Percentiles rank a stretch among this genome's conserved stretches.
phyloP scores from a whole-genome alignment of 2,113 vertebrate genomes.

The Suricata suricatta region DNA sequence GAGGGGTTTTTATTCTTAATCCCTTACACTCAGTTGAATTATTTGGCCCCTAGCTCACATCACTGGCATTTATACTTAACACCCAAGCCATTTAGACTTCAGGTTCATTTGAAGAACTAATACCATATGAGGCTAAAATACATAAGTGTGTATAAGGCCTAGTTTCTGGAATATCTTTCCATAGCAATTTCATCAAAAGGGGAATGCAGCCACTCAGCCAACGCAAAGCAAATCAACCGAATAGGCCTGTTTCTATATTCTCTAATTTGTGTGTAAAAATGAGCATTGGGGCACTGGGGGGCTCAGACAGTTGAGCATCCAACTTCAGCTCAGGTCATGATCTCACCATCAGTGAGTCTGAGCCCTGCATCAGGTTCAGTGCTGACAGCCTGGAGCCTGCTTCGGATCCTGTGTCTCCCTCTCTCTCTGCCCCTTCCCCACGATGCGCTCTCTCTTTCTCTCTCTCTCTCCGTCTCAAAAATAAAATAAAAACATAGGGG shows the following conservation, averaged over 20 bases:
- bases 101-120: slow-evolving; percentile 4
- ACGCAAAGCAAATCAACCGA: slow-evolving; percentile 43
- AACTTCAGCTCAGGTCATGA: too few species aligned
- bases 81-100: slow-evolving; percentile 42
- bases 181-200: slow-evolving; percentile 34
- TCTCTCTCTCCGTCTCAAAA: too few species aligned
- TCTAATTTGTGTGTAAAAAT: slow-evolving; percentile 51
- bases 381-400: too few species aligned
- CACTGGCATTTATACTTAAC: slow-evolving; percentile 47
- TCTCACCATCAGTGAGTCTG: too few species aligned
- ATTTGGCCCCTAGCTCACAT: slow-evolving; percentile 55
- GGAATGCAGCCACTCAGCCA: slow-evolving; percentile 47
- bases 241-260: slow-evolving; percentile 27
- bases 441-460: too few species aligned
- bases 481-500: too few species aligned
- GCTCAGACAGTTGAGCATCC: too few species aligned
- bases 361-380: too few species aligned
- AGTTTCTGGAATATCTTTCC: slow-evolving; percentile 38
- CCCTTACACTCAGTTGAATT: slow-evolving; percentile 37
- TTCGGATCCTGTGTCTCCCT: too few species aligned
- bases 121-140: not conserved
- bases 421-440: too few species aligned
- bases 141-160: not conserved
- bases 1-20: not conserved
- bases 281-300: not conserved